phyloP scores from a whole-genome alignment of 2,113 vertebrate species.

The Parus major region DNA sequence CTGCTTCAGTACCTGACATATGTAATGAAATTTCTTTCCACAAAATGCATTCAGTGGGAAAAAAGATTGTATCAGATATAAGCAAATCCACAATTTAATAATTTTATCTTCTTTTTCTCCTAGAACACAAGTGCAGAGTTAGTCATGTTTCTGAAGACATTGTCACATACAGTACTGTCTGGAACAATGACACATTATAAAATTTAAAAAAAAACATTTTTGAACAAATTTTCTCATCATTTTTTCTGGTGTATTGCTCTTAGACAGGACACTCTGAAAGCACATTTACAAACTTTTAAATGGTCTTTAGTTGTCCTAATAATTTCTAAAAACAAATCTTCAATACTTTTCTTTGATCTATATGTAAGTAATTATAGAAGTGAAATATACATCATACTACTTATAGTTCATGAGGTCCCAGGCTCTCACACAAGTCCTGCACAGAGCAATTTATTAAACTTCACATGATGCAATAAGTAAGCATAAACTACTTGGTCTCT shows the following conservation, averaged over 20 bases:
- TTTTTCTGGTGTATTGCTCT: not conserved
- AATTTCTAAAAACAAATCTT: not conserved
- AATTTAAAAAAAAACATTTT: not conserved
- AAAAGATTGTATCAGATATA: not conserved
- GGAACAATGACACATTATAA: not conserved
- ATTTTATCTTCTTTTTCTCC: not conserved
- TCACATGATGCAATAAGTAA: not conserved
- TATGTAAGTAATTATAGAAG: not conserved
- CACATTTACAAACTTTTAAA: not conserved
- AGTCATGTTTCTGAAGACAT: not conserved
- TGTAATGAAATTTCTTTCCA: not conserved
- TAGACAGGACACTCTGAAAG: not conserved
- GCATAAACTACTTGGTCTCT: not conserved
- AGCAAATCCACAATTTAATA: not conserved
- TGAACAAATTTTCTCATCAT: not conserved
- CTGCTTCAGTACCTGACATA: not conserved
- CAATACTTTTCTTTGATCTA: not conserved
- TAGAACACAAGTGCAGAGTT: not conserved
- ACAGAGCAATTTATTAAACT: not conserved
- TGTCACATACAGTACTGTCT: not conserved
- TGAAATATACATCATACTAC: not conserved
- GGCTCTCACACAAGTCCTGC: not conserved
- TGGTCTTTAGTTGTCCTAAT: not conserved
- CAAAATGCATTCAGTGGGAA: not conserved
- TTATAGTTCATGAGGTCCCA: not conserved